Evolutionary conservation across 2,888 invertebrate genomes (phyloP).

Genomic region (Fragum fragum): DNA sequence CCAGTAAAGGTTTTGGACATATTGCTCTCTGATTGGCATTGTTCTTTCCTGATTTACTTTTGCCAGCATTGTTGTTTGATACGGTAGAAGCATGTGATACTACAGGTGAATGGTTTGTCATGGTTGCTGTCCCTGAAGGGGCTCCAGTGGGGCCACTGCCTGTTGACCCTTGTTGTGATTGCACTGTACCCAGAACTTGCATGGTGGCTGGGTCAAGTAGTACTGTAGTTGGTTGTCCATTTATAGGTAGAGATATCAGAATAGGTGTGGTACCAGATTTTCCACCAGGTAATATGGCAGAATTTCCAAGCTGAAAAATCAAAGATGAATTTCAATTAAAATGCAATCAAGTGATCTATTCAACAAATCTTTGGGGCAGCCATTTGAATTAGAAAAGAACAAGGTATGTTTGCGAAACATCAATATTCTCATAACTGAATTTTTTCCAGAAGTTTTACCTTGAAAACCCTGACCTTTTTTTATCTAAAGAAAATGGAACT

Average conservation of each 20-base stretch:
- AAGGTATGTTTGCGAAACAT: background rate
- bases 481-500: too few relatives aligned
- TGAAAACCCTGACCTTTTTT: too few relatives aligned
- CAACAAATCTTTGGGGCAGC: background rate
- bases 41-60: conserved; percentile 67
- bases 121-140: background rate
- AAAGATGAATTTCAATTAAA: too few relatives aligned
- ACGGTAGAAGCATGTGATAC: conserved; percentile 24
- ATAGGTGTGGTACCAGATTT: conserved; percentile 76
- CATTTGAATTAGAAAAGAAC: background rate
- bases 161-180: conserved; percentile 56
- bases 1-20: conserved; percentile 74
- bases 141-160: conserved; percentile 21
- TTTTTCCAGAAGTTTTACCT: too few relatives aligned
- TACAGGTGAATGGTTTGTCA: conserved; percentile 15
- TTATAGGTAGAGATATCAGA: conserved; percentile 79
- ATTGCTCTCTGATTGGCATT: conserved; percentile 72
- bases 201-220: conserved; percentile 80
- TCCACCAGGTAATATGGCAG: conserved; percentile 44
- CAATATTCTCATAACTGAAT: background rate
- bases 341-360: too few relatives aligned
- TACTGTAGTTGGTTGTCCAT: conserved; percentile 78
- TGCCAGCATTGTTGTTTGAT: conserved; percentile 44
- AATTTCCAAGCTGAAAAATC: conserved; percentile 44
- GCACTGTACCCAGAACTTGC: conserved; percentile 72